Base-by-base conservation (phyloP, 1,140 invertebrate genomes). In the Aphidius ervi region DNA sequence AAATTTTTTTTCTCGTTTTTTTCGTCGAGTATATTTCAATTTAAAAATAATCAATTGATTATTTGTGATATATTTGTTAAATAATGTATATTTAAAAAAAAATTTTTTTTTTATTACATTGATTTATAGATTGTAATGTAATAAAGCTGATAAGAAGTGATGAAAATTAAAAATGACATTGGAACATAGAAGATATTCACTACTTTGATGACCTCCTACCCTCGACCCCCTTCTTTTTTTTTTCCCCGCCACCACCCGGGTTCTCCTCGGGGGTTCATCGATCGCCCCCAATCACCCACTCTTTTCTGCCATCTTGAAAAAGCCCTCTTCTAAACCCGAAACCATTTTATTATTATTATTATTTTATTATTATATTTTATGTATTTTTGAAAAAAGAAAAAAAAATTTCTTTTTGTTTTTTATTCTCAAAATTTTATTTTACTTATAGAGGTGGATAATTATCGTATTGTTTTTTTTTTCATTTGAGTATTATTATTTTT, bases 211-310 rank as follows among this genome's bases (percentile, higher is more conserved):
- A 75, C 73, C 74, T 75, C 70, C 72, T 71, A 69, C 65, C 66
- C 73, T 68, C 69, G 48, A 23, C n/a, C 31, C 62, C 68, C 63
- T 62, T 54, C 62, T 58, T 58, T 56, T 61, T 61, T 57, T 53
- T 62, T 65, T 61, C 60, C 63, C 62, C 46, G 56, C 48, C 42
- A 62, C 62, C 60, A 64, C 67, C 70, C 63, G 68, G 71, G 69
- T 64, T 74, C 74, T 73, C 69, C 72, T 74, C 70, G 71, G 72
- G 70, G 74, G 69, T 74, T 76, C 74, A 76, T 76, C 74, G 74
- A 76, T 75, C 74, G 74, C 65, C 71, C 73, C 74, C 74, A 73
- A 76, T 76, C 74, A 74, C 69, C 72, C 71, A 68, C 72, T 39
- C 7, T 52, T 23, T 39, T 37, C 6, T 72, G 67, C 72, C 67